Percentiles rank a stretch among this genome's conserved stretches.
These are phyloP conservation scores for Numenius phaeopus DNA, from an alignment of 2,797 vertebrate genomes.

Conservation along the genomic window DNA sequence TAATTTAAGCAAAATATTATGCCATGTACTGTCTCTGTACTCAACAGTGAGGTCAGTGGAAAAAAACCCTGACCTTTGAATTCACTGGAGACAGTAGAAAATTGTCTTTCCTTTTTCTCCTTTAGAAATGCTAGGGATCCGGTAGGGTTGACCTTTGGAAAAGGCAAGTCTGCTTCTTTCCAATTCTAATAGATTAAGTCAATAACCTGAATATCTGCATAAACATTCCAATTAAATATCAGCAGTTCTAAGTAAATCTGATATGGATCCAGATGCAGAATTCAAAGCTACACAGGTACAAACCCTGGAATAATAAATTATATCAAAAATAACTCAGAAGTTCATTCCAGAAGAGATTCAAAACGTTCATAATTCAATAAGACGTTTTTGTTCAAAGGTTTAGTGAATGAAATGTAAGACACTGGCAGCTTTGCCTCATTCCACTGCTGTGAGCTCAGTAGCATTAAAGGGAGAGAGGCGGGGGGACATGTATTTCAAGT, in stretches of 20 bases:
- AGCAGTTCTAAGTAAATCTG: neutral
- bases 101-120: neutral
- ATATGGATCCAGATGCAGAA: neutral
- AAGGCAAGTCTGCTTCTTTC: slow-evolving; percentile 8
- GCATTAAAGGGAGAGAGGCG: neutral
- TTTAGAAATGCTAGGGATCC: neutral
- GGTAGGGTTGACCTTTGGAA: neutral
- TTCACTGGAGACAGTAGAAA: neutral
- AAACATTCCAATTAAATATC: slow-evolving; percentile 24
- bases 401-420: slow-evolving; percentile 43
- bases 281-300: slow-evolving; percentile 4
- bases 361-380: slow-evolving; percentile 32
- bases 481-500: neutral
- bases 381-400: slow-evolving; percentile 16
- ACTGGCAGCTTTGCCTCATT: slow-evolving; percentile 47
- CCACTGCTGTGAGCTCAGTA: slow-evolving; percentile 37
- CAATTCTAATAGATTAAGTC: slow-evolving; percentile 8
- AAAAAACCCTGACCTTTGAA: neutral
- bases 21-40: neutral
- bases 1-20: neutral
- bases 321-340: neutral
- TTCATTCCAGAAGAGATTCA: slow-evolving; percentile 25
- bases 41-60: neutral
- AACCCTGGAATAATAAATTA: slow-evolving; percentile 21
- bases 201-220: slow-evolving; percentile 15